Evolutionary conservation across 2,113 vertebrate species (phyloP), one percentile per base, ranked within the genome.

Genomic region (Calyptommatus sinebrachiatus): DNA sequence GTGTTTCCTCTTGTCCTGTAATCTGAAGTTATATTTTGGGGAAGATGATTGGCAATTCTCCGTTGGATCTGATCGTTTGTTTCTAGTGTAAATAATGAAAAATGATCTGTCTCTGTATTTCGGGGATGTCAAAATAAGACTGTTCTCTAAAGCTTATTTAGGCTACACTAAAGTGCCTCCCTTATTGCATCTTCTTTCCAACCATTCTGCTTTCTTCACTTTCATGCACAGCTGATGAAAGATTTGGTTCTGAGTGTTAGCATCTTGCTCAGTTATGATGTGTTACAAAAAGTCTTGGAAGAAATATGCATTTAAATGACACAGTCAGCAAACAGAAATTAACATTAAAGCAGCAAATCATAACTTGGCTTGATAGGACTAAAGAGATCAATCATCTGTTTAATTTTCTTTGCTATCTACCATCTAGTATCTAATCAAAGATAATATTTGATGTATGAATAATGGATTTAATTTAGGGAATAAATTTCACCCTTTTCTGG

Each of bases 251-350:
- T 77, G 45, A 35, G 41, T 78, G 11, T 46, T 86, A 6, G 16
- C 77, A 21, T 45, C 12, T 86, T 10, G 26, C 61, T 16, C n/a
- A 81, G 21, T 71, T 80, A 16, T 35, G 6, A 28, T 57, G 78
- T 65, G 91, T 72, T 60, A 69, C 74, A 46, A 73, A 48, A 78
- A 84, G 0, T 29, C 73, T 86, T 86, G 77, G 24, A 90, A 78
- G 85, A 21, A 81, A 75, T 21, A 3, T 68, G n/a, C 10, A 29
- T 83, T 88, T 84, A 35, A 28, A 74, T 14, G 78, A 24, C 28
- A 75, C 80, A 84, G 46, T 24, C 65, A 48, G 53, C 75, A 71
- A 2, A 14, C 28, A 5, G 62, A 2, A 14, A 65, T 50, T 80
- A 86, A 5, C 16, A 46, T 31, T 63, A 82, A 84, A 8, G 2